Conservation (phyloP, 2,797 vertebrate genomes). For the Sebastes diaconus region DNA sequence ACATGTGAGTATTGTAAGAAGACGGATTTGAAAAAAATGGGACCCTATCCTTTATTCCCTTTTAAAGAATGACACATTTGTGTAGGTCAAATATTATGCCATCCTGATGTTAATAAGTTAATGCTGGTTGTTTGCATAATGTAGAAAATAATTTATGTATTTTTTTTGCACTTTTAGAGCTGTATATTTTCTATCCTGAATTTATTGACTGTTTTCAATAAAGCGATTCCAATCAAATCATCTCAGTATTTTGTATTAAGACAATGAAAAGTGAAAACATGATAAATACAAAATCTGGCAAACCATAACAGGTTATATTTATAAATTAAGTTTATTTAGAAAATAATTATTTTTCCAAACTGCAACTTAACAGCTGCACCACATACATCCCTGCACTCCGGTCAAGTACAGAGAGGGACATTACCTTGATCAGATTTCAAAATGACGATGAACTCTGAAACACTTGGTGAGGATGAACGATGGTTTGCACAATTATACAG, state of each 20-base stretch:
- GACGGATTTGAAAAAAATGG: neutral
- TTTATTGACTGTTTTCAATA: constrained; percentile 37
- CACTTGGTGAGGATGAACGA: constrained; percentile 45
- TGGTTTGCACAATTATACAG: constrained; percentile 48
- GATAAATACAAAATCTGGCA: constrained; percentile 62
- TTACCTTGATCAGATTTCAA: constrained; percentile 67
- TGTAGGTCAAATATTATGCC: constrained; percentile 8
- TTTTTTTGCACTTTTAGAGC: constrained; percentile 34
- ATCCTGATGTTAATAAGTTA: constrained; percentile 11
- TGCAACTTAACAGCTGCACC: constrained; percentile 63
- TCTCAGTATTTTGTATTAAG: neutral
- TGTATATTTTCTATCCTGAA: constrained; percentile 32
- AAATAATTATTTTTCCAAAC: constrained; percentile 73
- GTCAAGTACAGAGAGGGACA: constrained; percentile 56
- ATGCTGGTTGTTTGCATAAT: neutral
- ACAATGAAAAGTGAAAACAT: constrained; percentile 24
- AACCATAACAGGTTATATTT: constrained; percentile 45
- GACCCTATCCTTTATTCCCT: neutral
- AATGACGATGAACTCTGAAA: constrained; percentile 57
- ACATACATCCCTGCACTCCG: constrained; percentile 59
- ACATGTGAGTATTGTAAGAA: neutral
- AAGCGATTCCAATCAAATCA: constrained; percentile 22
- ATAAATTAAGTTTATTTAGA: constrained; percentile 87
- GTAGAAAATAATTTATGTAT: neutral
- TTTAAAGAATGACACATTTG: neutral